A percentile compares a stretch with the other conserved stretches of the same genome.
Evolutionary conservation across 2,888 invertebrate species (phyloP).

Genomic region (Tenodera sinensis): DNA sequence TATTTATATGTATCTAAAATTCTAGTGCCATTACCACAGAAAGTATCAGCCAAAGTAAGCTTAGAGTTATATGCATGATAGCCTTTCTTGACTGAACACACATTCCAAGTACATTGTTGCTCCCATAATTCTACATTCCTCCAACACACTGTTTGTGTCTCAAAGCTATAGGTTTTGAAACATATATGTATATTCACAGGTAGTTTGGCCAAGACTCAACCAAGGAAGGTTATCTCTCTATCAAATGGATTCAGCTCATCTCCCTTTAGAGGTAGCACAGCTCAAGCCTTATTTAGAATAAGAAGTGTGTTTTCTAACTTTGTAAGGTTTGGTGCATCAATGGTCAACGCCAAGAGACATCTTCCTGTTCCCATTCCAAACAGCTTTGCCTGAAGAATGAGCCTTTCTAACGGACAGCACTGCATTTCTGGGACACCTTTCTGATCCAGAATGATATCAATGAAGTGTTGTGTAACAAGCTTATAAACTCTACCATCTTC

Average conservation of each 20-base stretch:
- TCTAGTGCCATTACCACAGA: too few relatives aligned
- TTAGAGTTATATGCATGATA: too few relatives aligned
- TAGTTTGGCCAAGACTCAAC: conserved; percentile 73
- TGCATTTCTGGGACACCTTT: conserved; percentile 71
- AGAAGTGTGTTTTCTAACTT: too few relatives aligned
- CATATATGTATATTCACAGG: conserved; percentile 79
- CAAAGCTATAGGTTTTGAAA: conserved; percentile 79
- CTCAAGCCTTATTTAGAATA: conserved; percentile 78
- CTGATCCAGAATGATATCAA: conserved; percentile 53
- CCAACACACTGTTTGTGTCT: conserved; percentile 81
- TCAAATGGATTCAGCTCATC: conserved; percentile 54
- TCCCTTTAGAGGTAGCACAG: conserved; percentile 59
- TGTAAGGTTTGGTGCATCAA: conserved; percentile 80
- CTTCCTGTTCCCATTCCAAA: conserved; percentile 78
- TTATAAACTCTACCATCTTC: conserved; percentile 82
- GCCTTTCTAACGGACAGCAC: conserved; percentile 73
- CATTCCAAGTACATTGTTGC: too few relatives aligned
- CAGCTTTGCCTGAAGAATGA: conserved; percentile 77
- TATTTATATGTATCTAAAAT: too few relatives aligned
- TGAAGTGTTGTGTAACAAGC: conserved; percentile 65
- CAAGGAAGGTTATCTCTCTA: conserved; percentile 85
- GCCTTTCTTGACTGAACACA: too few relatives aligned
- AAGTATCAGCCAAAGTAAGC: too few relatives aligned
- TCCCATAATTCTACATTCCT: conserved; percentile 83
- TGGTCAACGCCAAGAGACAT: conserved; percentile 74